These are phyloP conservation scores for Sturnus vulgaris DNA, from an alignment of 2,113 vertebrate genomes.

Conservation along the genomic window DNA sequence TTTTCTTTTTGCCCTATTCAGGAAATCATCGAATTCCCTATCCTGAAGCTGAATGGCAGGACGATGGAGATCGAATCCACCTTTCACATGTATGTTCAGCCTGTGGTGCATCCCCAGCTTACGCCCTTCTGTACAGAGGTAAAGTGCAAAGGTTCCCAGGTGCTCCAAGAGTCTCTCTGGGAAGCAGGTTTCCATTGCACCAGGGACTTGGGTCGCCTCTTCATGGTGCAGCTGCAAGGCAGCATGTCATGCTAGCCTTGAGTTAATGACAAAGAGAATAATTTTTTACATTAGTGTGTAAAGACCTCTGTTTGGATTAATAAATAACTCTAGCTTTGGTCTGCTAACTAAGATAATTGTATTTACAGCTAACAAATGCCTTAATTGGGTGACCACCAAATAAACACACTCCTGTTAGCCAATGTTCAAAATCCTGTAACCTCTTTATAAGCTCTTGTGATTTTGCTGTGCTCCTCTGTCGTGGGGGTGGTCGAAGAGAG, in stretches of 20 bases:
- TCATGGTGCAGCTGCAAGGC: neutral
- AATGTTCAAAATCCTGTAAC: neutral
- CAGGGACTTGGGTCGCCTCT: neutral
- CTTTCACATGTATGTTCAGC: conserved; percentile 87
- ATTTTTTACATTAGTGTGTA: neutral
- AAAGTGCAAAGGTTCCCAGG: conserved; percentile 58
- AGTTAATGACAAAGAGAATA: neutral
- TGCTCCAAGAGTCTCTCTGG: conserved; percentile 16
- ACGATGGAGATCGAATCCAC: conserved; percentile 86
- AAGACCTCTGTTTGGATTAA: neutral
- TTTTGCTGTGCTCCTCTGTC: neutral
- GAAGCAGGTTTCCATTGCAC: conserved; percentile 10
- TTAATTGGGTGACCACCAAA: neutral
- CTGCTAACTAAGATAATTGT: neutral
- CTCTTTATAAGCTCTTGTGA: neutral
- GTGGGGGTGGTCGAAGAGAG: neutral
- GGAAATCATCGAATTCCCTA: conserved; percentile 87
- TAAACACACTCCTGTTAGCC: neutral
- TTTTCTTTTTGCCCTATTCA: conserved; percentile 59
- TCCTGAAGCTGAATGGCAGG: conserved; percentile 83
- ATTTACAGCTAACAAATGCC: accelerated
- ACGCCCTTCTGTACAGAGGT: conserved; percentile 87
- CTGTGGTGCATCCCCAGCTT: conserved; percentile 82
- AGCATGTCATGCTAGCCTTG: neutral
- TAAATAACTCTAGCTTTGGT: neutral